Base-by-base conservation (phyloP, 1,140 invertebrate genomes). In the Lasaia peninsularis region DNA sequence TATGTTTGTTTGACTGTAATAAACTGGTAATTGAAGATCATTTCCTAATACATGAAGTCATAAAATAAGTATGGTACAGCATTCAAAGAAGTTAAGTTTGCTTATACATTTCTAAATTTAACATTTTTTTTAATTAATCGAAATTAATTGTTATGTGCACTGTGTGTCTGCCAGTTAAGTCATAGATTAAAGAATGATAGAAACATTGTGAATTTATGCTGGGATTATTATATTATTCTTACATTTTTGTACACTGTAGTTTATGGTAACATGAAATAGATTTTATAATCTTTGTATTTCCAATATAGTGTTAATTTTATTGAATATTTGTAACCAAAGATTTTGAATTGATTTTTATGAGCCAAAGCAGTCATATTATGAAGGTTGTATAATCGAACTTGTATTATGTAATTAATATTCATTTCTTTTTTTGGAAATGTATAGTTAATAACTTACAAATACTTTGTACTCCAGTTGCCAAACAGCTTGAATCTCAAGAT, bases 401-500 rank as follows among this genome's bases (percentile, higher is more conserved):
- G 28, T 33, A 52, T 55, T 44, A 44, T 44, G 16, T 44, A 44
- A 44, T 44, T 20, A 44, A 44, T 28, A 28, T 44, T 44, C 40
- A 10, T 16, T 44, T 16, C 18, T 44, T 18, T 18, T 44, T 44
- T 44, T 44, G 18, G 18, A 44, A 18, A 44, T 44, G 16, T 44
- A 20, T 44, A 44, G 18, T 20, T 44, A 20, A 18, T 44, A 28
- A 28, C 40, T 44, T 44, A 44, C 40, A 44, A 44, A 18, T 67
- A 73, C 62, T 74, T 73, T 73, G 71, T 84, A 85, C 81, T 85
- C 79, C 59, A 68, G 80, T 81, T 83, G 85, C 85, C 85, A 88
- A 88, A 88, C 71, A 69, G 68, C 85, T 88, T 86, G 85, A 88
- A 88, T 88, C 85, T 86, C 79, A 56, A 69, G 57, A 69, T 75